These are phyloP conservation scores for Gandaritis pyraliata DNA, from an alignment of 2,888 invertebrate genomes.

Conservation along the genomic window DNA sequence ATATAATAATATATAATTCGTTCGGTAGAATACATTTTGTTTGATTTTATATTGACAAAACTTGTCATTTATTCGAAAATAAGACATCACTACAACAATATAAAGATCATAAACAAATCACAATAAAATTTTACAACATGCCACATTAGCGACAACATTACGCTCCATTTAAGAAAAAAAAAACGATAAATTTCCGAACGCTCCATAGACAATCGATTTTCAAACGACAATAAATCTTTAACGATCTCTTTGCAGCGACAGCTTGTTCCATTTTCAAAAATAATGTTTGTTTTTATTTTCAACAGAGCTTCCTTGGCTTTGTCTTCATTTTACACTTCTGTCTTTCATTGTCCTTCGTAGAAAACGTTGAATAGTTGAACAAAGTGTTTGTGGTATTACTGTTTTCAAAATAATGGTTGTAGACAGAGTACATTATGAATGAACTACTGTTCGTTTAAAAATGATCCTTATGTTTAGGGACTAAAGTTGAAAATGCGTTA, in stretches of 20 bases:
- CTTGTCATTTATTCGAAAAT: slow-evolving; percentile 6
- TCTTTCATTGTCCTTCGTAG: slow-evolving; percentile 55
- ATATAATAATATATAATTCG: too few relatives aligned
- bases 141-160: slow-evolving; percentile 35
- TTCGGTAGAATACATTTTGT: too few relatives aligned
- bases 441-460: slow-evolving; percentile 31
- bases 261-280: slow-evolving; percentile 54
- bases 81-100: slow-evolving; percentile 25
- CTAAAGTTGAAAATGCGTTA: slow-evolving; percentile 28
- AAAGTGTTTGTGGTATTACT: slow-evolving; percentile 63
- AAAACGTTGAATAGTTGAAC: slow-evolving; percentile 50
- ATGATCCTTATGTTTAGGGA: not conserved
- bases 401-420: slow-evolving; percentile 65
- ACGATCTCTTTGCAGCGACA: slow-evolving; percentile 45
- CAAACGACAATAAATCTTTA: slow-evolving; percentile 50
- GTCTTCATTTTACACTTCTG: slow-evolving; percentile 34
- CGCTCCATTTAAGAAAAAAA: slow-evolving; percentile 25
- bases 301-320: slow-evolving; percentile 43
- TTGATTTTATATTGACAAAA: too few relatives aligned
- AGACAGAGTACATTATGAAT: slow-evolving; percentile 51
- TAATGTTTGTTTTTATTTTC: slow-evolving; percentile 56
- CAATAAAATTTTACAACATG: slow-evolving; percentile 33
- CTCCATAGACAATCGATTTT: slow-evolving; percentile 46
- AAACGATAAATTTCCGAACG: slow-evolving; percentile 45
- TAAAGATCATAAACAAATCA: slow-evolving; percentile 29